phyloP scores from a whole-genome alignment of 2,113 vertebrate species.

The Protomyctophum bolini region DNA sequence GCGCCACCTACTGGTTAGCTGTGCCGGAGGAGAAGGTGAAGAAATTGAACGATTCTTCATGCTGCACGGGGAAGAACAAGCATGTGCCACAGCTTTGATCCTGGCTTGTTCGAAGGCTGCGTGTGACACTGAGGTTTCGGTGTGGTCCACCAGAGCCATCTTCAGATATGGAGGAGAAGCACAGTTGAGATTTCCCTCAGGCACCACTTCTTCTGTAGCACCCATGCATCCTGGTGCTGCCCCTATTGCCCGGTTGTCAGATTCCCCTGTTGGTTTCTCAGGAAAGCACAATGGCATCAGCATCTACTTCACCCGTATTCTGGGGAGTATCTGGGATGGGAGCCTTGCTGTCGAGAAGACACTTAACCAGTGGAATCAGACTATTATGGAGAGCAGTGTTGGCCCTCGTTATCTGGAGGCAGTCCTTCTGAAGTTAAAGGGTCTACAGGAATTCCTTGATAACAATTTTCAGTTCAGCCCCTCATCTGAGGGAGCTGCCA shows the following conservation, averaged over 20 bases:
- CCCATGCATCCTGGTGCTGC: constrained; percentile 61
- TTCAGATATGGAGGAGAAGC: constrained; percentile 98
- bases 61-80: constrained; percentile 94
- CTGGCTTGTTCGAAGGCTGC: constrained; percentile 91
- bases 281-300: constrained; percentile 96
- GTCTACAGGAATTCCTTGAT: constrained; percentile 92
- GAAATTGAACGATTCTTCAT: constrained; percentile 97
- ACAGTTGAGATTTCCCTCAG: constrained; percentile 92
- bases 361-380: constrained; percentile 86
- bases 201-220: constrained; percentile 74
- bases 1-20: constrained; percentile 92
- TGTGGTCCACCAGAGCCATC: constrained; percentile 94
- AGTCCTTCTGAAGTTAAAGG: constrained; percentile 86
- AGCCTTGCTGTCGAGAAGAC: constrained; percentile 90
- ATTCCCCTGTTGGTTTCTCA: constrained; percentile 91
- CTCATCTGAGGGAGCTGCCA: constrained; percentile 86
- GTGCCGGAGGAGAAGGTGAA: constrained; percentile 91
- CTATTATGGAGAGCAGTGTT: constrained; percentile 92
- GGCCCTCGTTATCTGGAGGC: constrained; percentile 82
- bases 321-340: constrained; percentile 97
- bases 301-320: constrained; percentile 93
- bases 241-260: constrained; percentile 78
- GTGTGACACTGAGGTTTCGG: constrained; percentile 89
- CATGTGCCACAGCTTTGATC: constrained; percentile 93
- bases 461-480: constrained; percentile 94